Evolutionary conservation across 2,888 invertebrate genomes (phyloP).

Genomic region (Athalia rosae): DNA sequence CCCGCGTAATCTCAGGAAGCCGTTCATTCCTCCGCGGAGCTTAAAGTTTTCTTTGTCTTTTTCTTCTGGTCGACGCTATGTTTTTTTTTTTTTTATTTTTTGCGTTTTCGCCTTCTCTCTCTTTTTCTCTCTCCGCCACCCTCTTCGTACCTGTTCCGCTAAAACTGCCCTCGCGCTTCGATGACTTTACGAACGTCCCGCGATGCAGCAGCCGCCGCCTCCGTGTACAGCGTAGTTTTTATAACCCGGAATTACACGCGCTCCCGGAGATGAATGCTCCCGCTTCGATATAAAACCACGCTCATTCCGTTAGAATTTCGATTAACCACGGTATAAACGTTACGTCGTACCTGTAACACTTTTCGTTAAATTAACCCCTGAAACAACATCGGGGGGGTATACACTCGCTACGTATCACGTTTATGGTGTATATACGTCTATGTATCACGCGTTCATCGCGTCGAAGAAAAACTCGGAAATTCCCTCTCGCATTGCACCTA

Average conservation of each 20-base stretch:
- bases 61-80: no score
- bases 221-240: slow-evolving; percentile 9
- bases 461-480: no score
- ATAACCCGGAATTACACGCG: not conserved
- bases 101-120: no score
- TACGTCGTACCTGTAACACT: not conserved
- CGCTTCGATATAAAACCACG: not conserved
- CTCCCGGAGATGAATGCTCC: slow-evolving; percentile 12
- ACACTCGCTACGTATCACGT: no score
- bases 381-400: no score
- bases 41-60: no score
- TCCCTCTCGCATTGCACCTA: no score
- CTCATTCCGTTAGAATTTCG: no score
- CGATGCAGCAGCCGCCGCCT: not conserved
- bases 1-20: slow-evolving; percentile 34
- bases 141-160: not conserved
- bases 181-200: slow-evolving; percentile 26
- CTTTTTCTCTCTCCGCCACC: not conserved
- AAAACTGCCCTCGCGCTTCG: slow-evolving; percentile 20
- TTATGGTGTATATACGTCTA: no score
- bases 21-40: slow-evolving; percentile 10
- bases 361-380: no score
- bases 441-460: no score
- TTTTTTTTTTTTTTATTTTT: no score
- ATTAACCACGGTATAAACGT: not conserved